Evolutionary conservation across 2,113 vertebrate genomes (phyloP).

Genomic region (Menura novaehollandiae): DNA sequence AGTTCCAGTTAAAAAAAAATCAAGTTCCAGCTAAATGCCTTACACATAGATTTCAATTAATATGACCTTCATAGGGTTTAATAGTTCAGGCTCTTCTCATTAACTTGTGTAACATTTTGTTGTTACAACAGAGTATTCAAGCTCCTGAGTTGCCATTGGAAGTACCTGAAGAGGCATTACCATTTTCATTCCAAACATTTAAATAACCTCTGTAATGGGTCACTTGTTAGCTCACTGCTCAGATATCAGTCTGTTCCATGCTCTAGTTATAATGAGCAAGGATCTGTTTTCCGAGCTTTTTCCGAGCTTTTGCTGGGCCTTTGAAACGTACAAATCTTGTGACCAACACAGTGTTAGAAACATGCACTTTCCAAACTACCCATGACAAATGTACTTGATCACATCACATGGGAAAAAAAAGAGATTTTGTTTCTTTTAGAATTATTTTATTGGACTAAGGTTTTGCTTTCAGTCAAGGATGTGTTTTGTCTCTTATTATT

Average conservation of each 20-base stretch:
- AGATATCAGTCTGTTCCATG: constrained; percentile 35
- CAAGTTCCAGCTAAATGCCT: not conserved
- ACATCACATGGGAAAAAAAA: not conserved
- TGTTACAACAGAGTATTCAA: constrained; percentile 7
- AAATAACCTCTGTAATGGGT: constrained; percentile 61
- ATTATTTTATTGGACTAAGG: not conserved
- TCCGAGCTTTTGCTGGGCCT: not conserved
- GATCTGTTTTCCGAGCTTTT: constrained; percentile 26
- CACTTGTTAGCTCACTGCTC: constrained; percentile 41
- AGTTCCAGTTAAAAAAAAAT: not conserved
- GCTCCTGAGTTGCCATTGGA: not conserved
- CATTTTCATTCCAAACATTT: constrained; percentile 68
- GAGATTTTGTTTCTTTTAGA: not conserved
- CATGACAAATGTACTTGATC: not conserved
- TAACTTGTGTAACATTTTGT: constrained; percentile 11
- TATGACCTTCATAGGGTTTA: not conserved
- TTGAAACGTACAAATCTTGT: not conserved
- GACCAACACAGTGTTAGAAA: not conserved
- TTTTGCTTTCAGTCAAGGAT: not conserved
- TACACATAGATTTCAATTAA: constrained; percentile 18
- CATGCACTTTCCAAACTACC: not conserved
- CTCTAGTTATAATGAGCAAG: not conserved
- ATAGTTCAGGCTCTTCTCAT: not conserved
- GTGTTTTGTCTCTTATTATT: not conserved
- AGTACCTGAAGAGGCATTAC: constrained; percentile 53